Percentiles rank a stretch among this genome's conserved stretches.
phyloP scores from a whole-genome alignment of 2,888 invertebrate genomes.

The Crocallis elinguaria region DNA sequence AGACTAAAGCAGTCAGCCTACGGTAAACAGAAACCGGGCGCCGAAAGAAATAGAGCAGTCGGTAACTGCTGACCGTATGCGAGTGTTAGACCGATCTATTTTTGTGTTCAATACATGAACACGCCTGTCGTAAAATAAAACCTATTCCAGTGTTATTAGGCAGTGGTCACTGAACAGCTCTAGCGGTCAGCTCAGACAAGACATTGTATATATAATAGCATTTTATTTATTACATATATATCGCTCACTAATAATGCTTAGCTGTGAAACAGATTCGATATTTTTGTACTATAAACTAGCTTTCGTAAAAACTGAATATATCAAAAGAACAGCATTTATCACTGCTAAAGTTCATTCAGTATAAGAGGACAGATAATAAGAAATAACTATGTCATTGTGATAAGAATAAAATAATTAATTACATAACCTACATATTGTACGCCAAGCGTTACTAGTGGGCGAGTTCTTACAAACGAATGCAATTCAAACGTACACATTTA shows the following conservation, averaged over 20 bases:
- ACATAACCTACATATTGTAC: constrained; percentile 9
- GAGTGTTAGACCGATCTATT: no score
- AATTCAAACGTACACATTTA: constrained; percentile 29
- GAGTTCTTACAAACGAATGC: constrained; percentile 39
- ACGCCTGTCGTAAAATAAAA: constrained; percentile 42
- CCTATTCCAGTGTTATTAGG: constrained; percentile 50
- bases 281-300: constrained; percentile 56
- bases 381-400: constrained; percentile 29
- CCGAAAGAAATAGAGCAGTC: no score
- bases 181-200: constrained; percentile 54
- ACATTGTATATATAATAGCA: constrained; percentile 29
- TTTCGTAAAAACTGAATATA: constrained; percentile 41
- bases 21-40: no score
- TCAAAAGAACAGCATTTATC: constrained; percentile 5
- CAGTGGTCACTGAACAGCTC: constrained; percentile 59
- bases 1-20: no score
- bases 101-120: no score
- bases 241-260: constrained; percentile 67
- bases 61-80: no score
- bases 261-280: constrained; percentile 33
- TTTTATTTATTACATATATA: constrained; percentile 31
- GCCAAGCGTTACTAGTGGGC: constrained; percentile 60
- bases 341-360: constrained; percentile 28
- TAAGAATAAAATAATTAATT: constrained; percentile 30
- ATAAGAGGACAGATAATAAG: constrained; percentile 27